Conservation (phyloP, 2,888 invertebrate species). For the Venusia cambrica region DNA sequence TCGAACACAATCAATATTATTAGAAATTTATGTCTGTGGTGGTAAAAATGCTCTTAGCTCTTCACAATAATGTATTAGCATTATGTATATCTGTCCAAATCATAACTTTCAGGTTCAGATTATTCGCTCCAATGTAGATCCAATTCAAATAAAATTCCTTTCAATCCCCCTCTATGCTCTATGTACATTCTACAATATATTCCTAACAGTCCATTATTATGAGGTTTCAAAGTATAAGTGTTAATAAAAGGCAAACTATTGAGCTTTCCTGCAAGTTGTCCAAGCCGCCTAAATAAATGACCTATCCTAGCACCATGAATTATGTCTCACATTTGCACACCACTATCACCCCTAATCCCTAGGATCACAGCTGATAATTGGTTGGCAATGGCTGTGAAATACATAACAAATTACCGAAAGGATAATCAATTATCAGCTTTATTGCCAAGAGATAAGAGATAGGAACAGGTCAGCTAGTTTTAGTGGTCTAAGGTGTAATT, state of each 20-base stretch:
- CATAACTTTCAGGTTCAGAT: too few species aligned
- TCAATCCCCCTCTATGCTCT: too few species aligned
- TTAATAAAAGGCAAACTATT: conserved; percentile 27
- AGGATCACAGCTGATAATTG: conserved; percentile 6
- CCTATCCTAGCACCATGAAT: conserved; percentile 9
- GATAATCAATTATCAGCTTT: conserved; percentile 15
- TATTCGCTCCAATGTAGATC: too few species aligned
- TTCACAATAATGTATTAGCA: too few species aligned
- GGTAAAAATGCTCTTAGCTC: too few species aligned
- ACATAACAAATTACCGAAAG: background rate
- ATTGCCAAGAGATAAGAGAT: conserved; percentile 15
- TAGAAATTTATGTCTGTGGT: too few species aligned
- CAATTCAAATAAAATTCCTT: too few species aligned
- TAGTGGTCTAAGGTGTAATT: conserved; percentile 27
- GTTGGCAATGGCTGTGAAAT: background rate
- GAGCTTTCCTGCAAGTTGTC: conserved; percentile 19
- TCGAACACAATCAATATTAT: too few species aligned
- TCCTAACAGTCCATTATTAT: too few species aligned
- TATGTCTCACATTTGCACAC: conserved; percentile 1
- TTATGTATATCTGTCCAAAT: too few species aligned
- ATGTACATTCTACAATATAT: too few species aligned
- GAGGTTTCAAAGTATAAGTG: too few species aligned
- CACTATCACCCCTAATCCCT: conserved; percentile 5
- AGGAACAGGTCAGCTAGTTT: conserved; percentile 13
- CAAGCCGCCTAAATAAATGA: conserved; percentile 20